Conservation (phyloP, 2,797 vertebrate genomes). For the Pangasius mekongensis region DNA sequence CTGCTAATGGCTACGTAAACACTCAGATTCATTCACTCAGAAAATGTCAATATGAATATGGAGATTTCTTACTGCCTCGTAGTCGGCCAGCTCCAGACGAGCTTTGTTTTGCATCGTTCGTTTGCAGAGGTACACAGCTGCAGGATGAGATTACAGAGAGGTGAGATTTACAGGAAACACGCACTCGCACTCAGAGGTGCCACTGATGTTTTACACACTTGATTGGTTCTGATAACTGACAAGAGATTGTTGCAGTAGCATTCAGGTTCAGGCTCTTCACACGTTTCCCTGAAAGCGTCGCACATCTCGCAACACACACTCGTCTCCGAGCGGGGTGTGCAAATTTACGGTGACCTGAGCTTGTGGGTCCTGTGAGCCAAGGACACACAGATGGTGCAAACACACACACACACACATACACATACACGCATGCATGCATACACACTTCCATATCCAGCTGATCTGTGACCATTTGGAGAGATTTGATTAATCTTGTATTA, state of each 20-base stretch:
- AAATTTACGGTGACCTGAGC: conserved; percentile 20
- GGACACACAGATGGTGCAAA: conserved; percentile 23
- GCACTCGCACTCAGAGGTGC: conserved; percentile 27
- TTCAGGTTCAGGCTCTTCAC: neutral
- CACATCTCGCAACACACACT: conserved; percentile 2
- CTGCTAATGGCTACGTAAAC: neutral
- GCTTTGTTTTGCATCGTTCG: conserved; percentile 99
- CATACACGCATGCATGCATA: neutral
- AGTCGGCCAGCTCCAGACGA: conserved; percentile 94
- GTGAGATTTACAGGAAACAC: conserved; percentile 38
- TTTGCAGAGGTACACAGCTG: conserved; percentile 99
- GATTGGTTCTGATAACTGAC: conserved; percentile 9
- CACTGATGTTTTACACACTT: conserved; percentile 19
- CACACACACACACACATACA: conserved; percentile 17
- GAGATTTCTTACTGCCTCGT: conserved; percentile 89
- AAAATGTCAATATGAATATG: neutral
- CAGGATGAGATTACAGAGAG: conserved; percentile 55
- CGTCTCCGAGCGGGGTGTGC: neutral
- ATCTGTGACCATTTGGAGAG: conserved; percentile 65
- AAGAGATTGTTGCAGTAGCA: neutral
- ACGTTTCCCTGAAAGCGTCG: conserved; percentile 8
- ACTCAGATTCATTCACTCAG: neutral
- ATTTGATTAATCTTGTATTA: conserved; percentile 64
- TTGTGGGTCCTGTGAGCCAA: neutral
- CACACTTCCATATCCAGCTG: conserved; percentile 59